These are phyloP conservation scores for Pteropus rufus DNA, from an alignment of 2,797 vertebrate genomes.

Conservation along the genomic window DNA sequence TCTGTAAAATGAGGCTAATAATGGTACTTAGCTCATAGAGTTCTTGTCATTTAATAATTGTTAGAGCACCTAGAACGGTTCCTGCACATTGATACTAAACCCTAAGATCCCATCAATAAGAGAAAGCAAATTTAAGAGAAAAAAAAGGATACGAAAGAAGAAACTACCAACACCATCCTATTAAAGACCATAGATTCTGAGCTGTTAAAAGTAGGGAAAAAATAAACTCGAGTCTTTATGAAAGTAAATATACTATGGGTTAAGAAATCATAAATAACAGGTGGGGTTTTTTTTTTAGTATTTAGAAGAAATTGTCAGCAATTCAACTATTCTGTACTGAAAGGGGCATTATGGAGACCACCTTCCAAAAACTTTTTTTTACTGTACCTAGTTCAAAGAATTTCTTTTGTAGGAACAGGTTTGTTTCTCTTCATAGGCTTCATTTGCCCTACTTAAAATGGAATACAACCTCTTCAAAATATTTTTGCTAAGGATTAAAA, in stretches of 20 bases:
- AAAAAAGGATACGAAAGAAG: not conserved
- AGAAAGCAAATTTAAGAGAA: not conserved
- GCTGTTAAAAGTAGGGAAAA: not conserved
- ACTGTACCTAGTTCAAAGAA: not conserved
- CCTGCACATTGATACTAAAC: not conserved
- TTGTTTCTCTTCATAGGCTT: not conserved
- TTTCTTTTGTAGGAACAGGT: not conserved
- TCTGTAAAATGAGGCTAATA: not conserved
- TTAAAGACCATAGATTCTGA: not conserved
- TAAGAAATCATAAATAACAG: constrained; percentile 3
- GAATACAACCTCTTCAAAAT: not conserved
- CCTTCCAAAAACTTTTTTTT: not conserved
- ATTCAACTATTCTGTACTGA: not conserved
- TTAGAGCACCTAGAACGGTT: not conserved
- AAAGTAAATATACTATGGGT: not conserved
- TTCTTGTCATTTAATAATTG: not conserved
- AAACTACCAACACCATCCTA: not conserved
- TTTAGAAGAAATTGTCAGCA: not conserved
- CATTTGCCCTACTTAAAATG: not conserved
- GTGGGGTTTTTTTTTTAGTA: not conserved
- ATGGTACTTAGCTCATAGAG: not conserved
- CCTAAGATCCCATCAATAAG: not conserved
- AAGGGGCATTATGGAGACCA: not conserved
- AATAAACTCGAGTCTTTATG: not conserved
- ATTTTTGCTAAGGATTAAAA: not conserved